Evolutionary conservation across 2,888 invertebrate species (phyloP), one percentile per base, ranked within the genome.

Genomic region (Pollenia griseotomentosa): DNA sequence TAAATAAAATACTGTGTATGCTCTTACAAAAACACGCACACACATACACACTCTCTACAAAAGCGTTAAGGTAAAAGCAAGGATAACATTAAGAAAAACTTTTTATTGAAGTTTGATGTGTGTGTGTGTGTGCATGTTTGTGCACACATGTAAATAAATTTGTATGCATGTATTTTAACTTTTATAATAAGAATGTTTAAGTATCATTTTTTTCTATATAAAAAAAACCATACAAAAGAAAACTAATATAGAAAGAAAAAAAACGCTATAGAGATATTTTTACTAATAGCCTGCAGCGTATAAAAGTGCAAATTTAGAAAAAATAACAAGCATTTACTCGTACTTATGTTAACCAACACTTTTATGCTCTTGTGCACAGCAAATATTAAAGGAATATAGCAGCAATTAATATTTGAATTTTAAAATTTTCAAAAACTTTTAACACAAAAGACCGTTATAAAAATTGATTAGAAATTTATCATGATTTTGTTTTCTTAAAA

Each of bases 81-180:
- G 73, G 68, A 70, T 77, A 53, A 57, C 42, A 57, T 63, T 71
- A 57, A 63, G 44, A 74, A 79, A 53, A 75, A 79, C 9, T 71
- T 75, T 84, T 42, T 66, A 83, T 77, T 77, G 71, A 77, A 81
- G 83, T 81, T 73, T 4, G 33, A 73, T 78, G 16, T 44, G 8
- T 55, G 16, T 53, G 14, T 23, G 23, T 19, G 16, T 44, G 33
- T 65, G 46, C 48, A 23, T 42, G 33, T 63, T 11, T 53, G 40
- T 61, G 59, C 14, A 53, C 16, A 19, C 44, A 44, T 23, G 8
- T 44, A 42, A 14, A 19, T 12, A 5, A 46, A 55, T 16, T 75
- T 73, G 23, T 61, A 14, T 70, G 33, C 40, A 48, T 51, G 42
- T 19, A 61, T 59, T 46, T 79, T 44, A 57, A 66, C 71, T 66